phyloP scores from a whole-genome alignment of 1,140 invertebrate species.

The Tetragnatha versicolor region DNA sequence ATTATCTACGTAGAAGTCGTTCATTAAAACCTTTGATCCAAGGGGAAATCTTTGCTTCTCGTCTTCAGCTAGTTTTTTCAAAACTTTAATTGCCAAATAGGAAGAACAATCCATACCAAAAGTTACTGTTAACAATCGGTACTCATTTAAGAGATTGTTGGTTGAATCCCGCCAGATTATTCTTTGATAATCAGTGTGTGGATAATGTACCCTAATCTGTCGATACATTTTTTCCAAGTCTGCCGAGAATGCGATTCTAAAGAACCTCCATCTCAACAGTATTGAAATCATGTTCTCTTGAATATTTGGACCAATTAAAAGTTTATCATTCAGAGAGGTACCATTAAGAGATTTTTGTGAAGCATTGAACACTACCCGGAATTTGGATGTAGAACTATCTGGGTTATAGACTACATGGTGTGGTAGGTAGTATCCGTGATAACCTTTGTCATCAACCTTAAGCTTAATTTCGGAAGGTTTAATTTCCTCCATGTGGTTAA shows the following conservation, averaged over 20 bases:
- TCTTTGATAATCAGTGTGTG: background rate
- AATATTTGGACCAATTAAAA: background rate
- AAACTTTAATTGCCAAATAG: background rate
- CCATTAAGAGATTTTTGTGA: background rate
- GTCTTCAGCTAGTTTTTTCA: too few relatives aligned
- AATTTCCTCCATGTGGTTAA: too few relatives aligned
- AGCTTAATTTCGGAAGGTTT: background rate
- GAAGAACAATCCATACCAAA: background rate
- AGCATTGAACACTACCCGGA: background rate
- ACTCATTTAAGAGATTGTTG: background rate
- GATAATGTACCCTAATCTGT: background rate
- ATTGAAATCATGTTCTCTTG: background rate
- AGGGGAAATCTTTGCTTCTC: too few relatives aligned
- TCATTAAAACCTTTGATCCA: too few relatives aligned
- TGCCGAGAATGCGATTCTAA: background rate
- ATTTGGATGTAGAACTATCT: background rate
- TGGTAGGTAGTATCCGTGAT: background rate
- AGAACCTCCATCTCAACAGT: background rate
- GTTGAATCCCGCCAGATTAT: background rate
- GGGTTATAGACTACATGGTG: background rate
- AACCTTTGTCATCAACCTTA: background rate
- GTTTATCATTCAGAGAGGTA: background rate
- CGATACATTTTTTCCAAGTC: conserved; percentile 10
- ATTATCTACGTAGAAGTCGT: too few relatives aligned
- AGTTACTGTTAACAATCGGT: conserved; percentile 61